Evolutionary conservation across 2,797 vertebrate genomes (phyloP).

Genomic region (Artibeus jamaicensis): DNA sequence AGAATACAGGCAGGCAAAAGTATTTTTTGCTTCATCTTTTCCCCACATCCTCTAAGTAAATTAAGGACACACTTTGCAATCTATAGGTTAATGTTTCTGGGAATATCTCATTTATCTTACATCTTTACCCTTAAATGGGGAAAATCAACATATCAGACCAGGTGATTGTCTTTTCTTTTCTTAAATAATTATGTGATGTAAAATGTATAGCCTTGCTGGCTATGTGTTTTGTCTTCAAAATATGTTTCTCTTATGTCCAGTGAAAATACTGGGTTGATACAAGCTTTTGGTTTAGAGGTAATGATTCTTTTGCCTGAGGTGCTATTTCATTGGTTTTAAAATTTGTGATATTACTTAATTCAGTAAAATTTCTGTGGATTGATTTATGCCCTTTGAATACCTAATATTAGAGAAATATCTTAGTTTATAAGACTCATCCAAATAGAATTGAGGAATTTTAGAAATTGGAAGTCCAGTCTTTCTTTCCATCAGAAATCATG

Average conservation of each 20-base stretch:
- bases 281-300: not conserved
- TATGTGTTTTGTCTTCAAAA: not conserved
- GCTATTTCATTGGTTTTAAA: not conserved
- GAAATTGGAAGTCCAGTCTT: not conserved
- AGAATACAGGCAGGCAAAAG: not conserved
- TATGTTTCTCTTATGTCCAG: not conserved
- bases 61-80: not conserved
- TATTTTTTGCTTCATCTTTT: not conserved
- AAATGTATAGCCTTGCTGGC: not conserved
- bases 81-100: not conserved
- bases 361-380: not conserved
- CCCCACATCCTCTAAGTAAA: not conserved
- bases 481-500: not conserved
- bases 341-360: not conserved
- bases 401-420: not conserved
- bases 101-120: conserved; percentile 12
- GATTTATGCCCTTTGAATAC: not conserved
- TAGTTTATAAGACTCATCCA: not conserved
- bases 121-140: not conserved
- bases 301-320: not conserved
- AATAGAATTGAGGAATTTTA: not conserved
- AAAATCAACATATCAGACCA: not conserved
- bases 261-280: not conserved
- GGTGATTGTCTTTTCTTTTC: not conserved
- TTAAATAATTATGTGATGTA: not conserved